Evolutionary conservation across 2,797 vertebrate genomes (phyloP), one percentile per base, ranked within the genome.

Genomic region (Lophius americanus): DNA sequence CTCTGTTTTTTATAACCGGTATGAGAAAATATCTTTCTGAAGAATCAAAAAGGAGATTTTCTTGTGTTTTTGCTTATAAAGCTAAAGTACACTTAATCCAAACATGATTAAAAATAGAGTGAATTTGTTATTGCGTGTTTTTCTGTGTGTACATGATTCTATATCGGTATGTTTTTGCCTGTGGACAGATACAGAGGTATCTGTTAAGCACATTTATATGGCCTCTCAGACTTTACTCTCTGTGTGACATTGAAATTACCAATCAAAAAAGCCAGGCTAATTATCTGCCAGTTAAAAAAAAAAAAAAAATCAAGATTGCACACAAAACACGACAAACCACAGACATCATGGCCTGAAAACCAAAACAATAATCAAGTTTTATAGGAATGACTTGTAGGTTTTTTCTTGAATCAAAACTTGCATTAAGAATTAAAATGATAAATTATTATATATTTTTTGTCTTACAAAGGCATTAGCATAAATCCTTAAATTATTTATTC

Each of bases 251-350:
- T 69, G 52, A 73, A 85, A 89, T 86, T 84, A 83, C 68, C 57
- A 81, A 86, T 87, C 75, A 85, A 82, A 83, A 62, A 64, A 85
- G 68, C 74, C 81, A 61, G 54, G 65, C 79, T 88, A 88, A 90
- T 89, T 86, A 87, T 60, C 44, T 73, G 61, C 37, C 64, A 3
- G 54, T 84, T 83, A 70, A 70, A 58, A 82, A 78, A 84, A 58
- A 82, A 78, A 84, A 23, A 85, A 87, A 81, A 85, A 89, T 85
- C 80, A 88, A 77, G 84, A 82, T 82, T 85, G 67, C 61, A 79
- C 74, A 86, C 81, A 83, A 88, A 86, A 85, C 78, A 84, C 67
- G 57, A 76, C 51, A 69, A 72, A 76, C 72, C 73, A 81, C 36
- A 59, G 51, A 81, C 33, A 47, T 51, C 39, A 53, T 9, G n/a